Evolutionary conservation across 2,888 invertebrate species (phyloP).

Genomic region (Tipula lateralis): DNA sequence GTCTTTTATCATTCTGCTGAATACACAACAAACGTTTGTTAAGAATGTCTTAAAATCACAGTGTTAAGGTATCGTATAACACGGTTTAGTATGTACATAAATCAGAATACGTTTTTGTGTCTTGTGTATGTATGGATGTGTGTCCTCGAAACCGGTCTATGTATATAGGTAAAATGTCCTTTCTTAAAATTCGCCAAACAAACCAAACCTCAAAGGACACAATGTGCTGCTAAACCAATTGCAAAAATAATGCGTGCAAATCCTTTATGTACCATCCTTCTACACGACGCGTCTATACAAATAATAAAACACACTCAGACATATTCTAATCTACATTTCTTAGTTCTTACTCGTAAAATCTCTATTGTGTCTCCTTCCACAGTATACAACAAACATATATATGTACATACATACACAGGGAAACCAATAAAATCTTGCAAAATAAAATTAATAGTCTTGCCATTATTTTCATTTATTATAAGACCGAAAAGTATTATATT

Average conservation of each 20-base stretch:
- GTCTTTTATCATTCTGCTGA: neutral
- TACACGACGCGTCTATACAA: neutral
- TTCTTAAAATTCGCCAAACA: neutral
- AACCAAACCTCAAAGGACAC: neutral
- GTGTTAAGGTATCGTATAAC: neutral
- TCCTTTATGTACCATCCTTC: neutral
- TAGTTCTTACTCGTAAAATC: neutral
- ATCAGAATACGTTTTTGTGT: neutral
- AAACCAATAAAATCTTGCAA: conserved; percentile 19
- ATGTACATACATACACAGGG: no score
- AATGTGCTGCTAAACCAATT: neutral
- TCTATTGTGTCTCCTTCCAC: neutral
- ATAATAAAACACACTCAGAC: neutral
- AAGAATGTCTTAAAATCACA: neutral
- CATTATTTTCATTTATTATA: conserved; percentile 24
- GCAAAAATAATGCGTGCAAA: conserved; percentile 13
- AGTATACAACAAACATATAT: no score
- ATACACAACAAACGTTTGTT: neutral
- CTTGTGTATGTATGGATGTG: neutral
- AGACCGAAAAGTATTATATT: neutral
- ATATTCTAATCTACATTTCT: neutral
- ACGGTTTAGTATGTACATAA: neutral
- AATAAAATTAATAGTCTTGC: conserved; percentile 19
- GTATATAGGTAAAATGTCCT: neutral
- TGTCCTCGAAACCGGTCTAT: neutral